Percentiles rank a stretch among this genome's conserved stretches.
Conservation (phyloP, 2,888 invertebrate genomes). For the Macrosiphum euphorbiae region DNA sequence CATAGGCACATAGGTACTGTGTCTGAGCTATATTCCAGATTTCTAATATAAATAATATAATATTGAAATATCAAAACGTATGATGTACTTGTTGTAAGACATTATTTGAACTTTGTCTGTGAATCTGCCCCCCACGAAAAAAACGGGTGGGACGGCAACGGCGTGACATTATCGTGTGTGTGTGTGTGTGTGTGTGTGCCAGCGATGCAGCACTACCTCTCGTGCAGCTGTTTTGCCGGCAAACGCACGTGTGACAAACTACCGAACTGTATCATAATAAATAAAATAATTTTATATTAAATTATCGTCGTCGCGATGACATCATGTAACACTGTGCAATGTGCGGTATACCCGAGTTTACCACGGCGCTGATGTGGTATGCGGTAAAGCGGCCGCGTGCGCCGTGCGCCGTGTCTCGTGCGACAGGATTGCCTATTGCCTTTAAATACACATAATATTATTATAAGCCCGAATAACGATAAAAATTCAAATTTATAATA, state of each 20-base stretch:
- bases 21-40: background rate
- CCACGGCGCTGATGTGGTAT: background rate
- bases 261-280: background rate
- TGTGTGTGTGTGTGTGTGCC: background rate
- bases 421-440: background rate
- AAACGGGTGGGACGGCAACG: background rate
- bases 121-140: background rate
- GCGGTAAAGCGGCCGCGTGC: background rate
- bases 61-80: background rate
- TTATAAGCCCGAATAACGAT: background rate
- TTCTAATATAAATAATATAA: background rate
- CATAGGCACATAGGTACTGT: background rate
- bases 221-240: background rate
- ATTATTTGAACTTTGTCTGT: background rate
- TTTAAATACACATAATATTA: background rate
- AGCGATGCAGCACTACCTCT: background rate
- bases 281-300: background rate
- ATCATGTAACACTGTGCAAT: background rate
- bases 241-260: background rate
- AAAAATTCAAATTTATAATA: background rate
- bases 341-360: background rate
- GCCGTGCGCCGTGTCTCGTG: background rate
- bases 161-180: background rate
- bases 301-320: background rate
- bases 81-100: background rate